These are phyloP conservation scores for Paramacrobiotus metropolitanus DNA, from an alignment of 1,140 invertebrate genomes.

Conservation along the genomic window DNA sequence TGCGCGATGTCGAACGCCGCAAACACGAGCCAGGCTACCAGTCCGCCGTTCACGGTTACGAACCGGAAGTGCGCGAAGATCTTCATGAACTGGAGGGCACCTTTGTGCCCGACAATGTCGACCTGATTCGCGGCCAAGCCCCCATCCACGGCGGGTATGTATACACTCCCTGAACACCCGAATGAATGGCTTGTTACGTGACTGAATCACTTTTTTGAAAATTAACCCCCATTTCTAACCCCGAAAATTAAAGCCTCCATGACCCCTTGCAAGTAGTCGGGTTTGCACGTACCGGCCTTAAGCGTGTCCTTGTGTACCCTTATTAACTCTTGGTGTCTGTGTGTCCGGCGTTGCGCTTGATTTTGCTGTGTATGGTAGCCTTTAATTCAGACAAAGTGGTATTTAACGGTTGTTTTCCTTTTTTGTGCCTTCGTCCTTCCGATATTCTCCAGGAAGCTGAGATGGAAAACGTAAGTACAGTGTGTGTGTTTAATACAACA, in stretches of 20 bases:
- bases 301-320: not conserved
- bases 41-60: not conserved
- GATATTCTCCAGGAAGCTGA: slow-evolving; percentile 38
- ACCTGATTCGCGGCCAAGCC: slow-evolving; percentile 45
- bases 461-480: slow-evolving; percentile 59
- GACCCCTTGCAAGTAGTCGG: not conserved
- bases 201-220: not conserved
- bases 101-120: slow-evolving; percentile 58
- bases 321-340: not conserved
- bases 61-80: slow-evolving; percentile 1
- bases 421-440: slow-evolving; percentile 9
- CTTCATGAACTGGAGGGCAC: slow-evolving; percentile 1
- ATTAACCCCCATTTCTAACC: not conserved
- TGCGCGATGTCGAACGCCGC: not conserved
- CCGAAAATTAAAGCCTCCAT: not conserved
- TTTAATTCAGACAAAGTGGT: too few relatives aligned
- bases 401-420: slow-evolving; percentile 5
- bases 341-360: not conserved
- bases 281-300: not conserved
- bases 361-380: too few relatives aligned
- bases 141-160: slow-evolving; percentile 66
- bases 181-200: not conserved
- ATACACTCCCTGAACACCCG: not conserved
- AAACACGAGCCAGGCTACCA: not conserved
- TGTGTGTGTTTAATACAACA: not conserved